Base-by-base conservation (phyloP, 1,140 invertebrate genomes). In the Tetramorium simillimum region DNA sequence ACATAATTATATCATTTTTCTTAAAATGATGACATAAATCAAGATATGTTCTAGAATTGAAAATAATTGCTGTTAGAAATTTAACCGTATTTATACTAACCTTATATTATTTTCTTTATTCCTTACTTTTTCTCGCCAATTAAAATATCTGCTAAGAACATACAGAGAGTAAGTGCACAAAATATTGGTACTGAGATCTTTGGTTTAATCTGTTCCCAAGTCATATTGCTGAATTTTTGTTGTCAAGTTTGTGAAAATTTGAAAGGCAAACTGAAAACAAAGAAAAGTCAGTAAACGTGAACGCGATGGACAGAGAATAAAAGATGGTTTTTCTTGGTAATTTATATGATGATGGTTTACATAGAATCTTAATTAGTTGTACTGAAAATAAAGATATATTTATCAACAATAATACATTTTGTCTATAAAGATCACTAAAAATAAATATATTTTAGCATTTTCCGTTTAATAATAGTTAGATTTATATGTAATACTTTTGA, bases 171-270 rank as follows among this genome's bases (percentile, higher is more conserved):
- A 46, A 88, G 60, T 16, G 24, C 51, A 2, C 72, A 49, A 84
- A 75, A 90, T 86, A 89, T 60, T 65, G 78, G 76, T 16, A 89
- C 40, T 7, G 86, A 76, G 18, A 86, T 60, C 40, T 89, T 89
- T 12, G 60, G n/a, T 76, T 90, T 90, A 51, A 90, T 86, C 0
- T 85, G 37, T 3, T 88, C 65, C 90, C 90, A 91, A 85, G 82
- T 77, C 72, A 85, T 85, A 51, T 85, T 76, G 67, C 28, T 46
- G 7, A 82, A 58, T 43, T 82, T 82, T 72, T 3, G 67, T 18
- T n/a, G 16, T 82, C 51, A 72, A 46, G 12, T 33, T 72, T 7
- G 12, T 58, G 4, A 82, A 82, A 33, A 73, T 82, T 82, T 82
- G 33, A 81, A 81, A 53, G 9, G 14, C 46, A 18, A 80, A 58